phyloP scores from a whole-genome alignment of 2,888 invertebrate species.

The Drosophila diplacantha region DNA sequence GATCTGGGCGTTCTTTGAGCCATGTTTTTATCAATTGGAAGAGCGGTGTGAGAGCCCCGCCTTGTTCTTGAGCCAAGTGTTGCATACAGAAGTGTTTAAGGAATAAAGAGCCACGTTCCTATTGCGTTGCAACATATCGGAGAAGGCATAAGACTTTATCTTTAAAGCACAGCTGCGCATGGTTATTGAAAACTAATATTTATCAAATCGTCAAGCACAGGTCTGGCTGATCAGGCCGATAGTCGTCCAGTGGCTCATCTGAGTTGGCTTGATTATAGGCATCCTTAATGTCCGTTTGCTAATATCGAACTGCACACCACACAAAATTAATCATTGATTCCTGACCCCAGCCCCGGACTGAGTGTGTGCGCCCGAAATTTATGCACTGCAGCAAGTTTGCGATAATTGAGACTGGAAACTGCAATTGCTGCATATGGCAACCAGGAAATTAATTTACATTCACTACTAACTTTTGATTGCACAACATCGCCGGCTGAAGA shows the following conservation, averaged over 20 bases:
- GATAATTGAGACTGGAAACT: constrained; percentile 42
- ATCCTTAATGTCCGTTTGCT: constrained; percentile 5
- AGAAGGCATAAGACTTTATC: background rate
- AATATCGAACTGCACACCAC: constrained; percentile 43
- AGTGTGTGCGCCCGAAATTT: constrained; percentile 47
- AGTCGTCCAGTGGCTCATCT: constrained; percentile 1
- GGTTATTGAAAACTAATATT: constrained; percentile 1
- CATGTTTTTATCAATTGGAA: constrained; percentile 41
- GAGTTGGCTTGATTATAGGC: constrained; percentile 4
- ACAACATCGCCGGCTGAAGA: constrained; percentile 26
- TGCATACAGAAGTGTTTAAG: background rate
- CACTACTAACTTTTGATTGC: constrained; percentile 39
- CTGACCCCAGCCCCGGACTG: constrained; percentile 29
- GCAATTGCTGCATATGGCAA: constrained; percentile 37
- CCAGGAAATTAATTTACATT: constrained; percentile 54
- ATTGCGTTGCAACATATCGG: too few relatives aligned
- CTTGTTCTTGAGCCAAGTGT: background rate
- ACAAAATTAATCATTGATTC: constrained; percentile 61
- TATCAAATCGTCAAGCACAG: background rate
- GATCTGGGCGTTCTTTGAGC: constrained; percentile 42
- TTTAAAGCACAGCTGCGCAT: background rate
- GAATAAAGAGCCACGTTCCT: background rate
- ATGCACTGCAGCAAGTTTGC: constrained; percentile 61
- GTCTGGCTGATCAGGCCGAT: background rate
- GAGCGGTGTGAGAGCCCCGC: background rate